phyloP scores from a whole-genome alignment of 2,797 vertebrate species.

The Bothrops alternatus region DNA sequence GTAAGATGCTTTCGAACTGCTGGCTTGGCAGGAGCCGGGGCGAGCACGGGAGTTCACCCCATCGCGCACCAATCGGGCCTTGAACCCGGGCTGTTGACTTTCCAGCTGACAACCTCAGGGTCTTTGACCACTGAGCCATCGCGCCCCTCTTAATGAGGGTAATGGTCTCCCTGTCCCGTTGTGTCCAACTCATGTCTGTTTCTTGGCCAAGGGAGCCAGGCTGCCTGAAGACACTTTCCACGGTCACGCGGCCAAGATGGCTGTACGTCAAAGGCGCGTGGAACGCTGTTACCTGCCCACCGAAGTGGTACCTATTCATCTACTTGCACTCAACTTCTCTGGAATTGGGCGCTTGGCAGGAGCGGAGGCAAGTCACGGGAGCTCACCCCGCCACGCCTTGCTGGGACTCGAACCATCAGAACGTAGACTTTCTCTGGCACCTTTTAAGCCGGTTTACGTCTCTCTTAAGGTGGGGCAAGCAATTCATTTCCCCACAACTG shows the following conservation, averaged over 20 bases:
- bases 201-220: background rate
- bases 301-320: background rate
- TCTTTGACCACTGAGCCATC: too few species aligned
- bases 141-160: too few species aligned
- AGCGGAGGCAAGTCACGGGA: background rate
- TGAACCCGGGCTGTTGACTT: too few species aligned
- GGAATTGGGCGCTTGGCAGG: too few species aligned
- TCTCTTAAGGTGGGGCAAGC: background rate
- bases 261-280: too few species aligned
- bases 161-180: too few species aligned
- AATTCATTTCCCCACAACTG: too few species aligned
- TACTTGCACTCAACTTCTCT: background rate
- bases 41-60: background rate
- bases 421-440: too few species aligned
- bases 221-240: accelerated
- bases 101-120: too few species aligned
- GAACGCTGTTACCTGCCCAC: background rate
- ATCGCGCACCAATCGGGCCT: too few species aligned
- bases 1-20: background rate
- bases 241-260: too few species aligned
- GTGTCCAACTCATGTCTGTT: too few species aligned
- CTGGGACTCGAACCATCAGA: background rate
- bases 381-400: background rate
- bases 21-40: background rate
- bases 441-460: background rate